Conservation (phyloP, 2,888 invertebrate genomes). For the Lasius platythorax region DNA sequence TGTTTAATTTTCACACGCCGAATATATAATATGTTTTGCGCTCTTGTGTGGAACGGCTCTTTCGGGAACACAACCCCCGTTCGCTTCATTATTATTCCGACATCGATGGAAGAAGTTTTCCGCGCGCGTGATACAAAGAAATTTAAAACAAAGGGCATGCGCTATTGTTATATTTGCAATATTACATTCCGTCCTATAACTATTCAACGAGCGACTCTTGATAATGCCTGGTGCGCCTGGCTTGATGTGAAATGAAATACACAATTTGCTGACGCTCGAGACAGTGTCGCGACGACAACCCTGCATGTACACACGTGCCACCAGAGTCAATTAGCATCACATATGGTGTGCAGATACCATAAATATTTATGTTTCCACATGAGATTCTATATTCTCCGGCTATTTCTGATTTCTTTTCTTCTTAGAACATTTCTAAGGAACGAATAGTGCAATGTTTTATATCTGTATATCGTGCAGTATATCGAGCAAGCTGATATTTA, state of each 20-base stretch:
- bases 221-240: constrained; percentile 7
- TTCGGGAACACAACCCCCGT: neutral
- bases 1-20: neutral
- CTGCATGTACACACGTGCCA: constrained; percentile 81
- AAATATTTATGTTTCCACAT: constrained; percentile 25
- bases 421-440: neutral
- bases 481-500: neutral
- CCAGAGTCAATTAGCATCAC: constrained; percentile 83
- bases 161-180: constrained; percentile 35
- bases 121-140: neutral
- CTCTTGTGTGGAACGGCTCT: neutral
- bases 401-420: neutral
- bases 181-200: constrained; percentile 9
- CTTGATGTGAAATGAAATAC: constrained; percentile 7
- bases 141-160: neutral
- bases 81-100: neutral
- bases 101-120: neutral
- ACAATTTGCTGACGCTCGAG: constrained; percentile 40
- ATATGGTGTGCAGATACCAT: constrained; percentile 68
- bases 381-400: neutral
- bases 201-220: constrained; percentile 25
- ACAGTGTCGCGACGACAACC: constrained; percentile 79
- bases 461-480: neutral
- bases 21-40: constrained; percentile 30
- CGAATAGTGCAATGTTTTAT: neutral